Evolutionary conservation across 2,888 invertebrate species (phyloP).

Genomic region (Pecten maximus): DNA sequence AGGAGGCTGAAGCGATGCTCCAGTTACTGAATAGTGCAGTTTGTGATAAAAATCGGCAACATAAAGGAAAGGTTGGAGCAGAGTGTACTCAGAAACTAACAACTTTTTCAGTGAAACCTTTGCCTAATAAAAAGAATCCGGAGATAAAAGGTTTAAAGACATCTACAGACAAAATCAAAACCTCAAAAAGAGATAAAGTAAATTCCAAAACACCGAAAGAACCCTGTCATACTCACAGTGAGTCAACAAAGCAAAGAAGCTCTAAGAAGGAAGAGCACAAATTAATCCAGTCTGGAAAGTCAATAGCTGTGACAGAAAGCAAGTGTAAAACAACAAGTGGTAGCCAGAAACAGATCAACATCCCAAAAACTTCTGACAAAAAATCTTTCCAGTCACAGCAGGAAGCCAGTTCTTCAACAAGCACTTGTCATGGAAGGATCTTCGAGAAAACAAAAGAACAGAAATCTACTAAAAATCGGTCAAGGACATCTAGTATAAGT

Average conservation of each 20-base stretch:
- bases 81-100: not conserved
- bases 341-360: not conserved
- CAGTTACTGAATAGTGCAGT: constrained; percentile 12
- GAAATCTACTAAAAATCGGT: not conserved
- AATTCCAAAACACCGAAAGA: not conserved
- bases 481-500: not conserved
- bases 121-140: not conserved
- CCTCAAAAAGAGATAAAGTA: not conserved
- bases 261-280: not conserved
- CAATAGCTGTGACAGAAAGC: not conserved
- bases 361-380: not conserved
- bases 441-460: not conserved
- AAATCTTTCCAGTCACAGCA: not conserved
- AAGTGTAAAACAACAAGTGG: not conserved
- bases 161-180: not conserved
- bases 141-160: not conserved
- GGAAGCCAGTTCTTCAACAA: not conserved
- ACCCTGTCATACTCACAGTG: not conserved
- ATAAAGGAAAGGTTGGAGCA: not conserved
- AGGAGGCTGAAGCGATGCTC: not conserved
- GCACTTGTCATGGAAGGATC: not conserved
- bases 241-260: not conserved
- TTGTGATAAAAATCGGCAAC: not conserved
- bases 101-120: not conserved
- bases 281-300: not conserved